Evolutionary conservation across 2,797 vertebrate species (phyloP).

Genomic region (Neoniphon sammara): DNA sequence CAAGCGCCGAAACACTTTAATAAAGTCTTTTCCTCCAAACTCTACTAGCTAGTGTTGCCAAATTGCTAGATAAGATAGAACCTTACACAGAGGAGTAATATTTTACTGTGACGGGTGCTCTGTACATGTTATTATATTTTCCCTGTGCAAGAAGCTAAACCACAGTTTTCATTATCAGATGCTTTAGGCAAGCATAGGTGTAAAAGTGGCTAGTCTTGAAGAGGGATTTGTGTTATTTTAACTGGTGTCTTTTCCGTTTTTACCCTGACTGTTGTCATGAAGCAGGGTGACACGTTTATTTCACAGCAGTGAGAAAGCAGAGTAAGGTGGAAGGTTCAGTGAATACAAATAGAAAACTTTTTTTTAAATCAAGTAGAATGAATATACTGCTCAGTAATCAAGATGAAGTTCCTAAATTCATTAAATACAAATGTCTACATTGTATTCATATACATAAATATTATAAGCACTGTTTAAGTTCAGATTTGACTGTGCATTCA

Average conservation of each 20-base stretch:
- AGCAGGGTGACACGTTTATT: too few relatives aligned
- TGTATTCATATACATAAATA: neutral
- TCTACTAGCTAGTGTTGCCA: too few relatives aligned
- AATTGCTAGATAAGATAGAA: slow-evolving; percentile 1
- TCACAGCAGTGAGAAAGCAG: neutral
- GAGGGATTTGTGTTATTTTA: too few relatives aligned
- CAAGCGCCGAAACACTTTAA: too few relatives aligned
- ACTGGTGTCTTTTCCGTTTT: too few relatives aligned
- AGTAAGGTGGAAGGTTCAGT: neutral
- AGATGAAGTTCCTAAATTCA: too few relatives aligned
- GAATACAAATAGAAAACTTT: neutral
- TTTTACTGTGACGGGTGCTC: slow-evolving; percentile 5
- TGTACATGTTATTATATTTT: neutral
- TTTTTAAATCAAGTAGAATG: neutral
- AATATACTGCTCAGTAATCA: too few relatives aligned
- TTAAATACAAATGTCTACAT: too few relatives aligned
- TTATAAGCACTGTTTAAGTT: neutral
- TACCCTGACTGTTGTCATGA: too few relatives aligned
- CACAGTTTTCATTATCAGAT: neutral
- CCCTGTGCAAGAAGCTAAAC: neutral
- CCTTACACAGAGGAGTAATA: slow-evolving; percentile 8
- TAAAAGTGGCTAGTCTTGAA: neutral
- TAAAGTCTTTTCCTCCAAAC: too few relatives aligned
- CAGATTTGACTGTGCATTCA: neutral
- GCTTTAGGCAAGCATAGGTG: neutral